Evolutionary conservation across 2,888 invertebrate genomes (phyloP).

Genomic region (Brachyptera putata): DNA sequence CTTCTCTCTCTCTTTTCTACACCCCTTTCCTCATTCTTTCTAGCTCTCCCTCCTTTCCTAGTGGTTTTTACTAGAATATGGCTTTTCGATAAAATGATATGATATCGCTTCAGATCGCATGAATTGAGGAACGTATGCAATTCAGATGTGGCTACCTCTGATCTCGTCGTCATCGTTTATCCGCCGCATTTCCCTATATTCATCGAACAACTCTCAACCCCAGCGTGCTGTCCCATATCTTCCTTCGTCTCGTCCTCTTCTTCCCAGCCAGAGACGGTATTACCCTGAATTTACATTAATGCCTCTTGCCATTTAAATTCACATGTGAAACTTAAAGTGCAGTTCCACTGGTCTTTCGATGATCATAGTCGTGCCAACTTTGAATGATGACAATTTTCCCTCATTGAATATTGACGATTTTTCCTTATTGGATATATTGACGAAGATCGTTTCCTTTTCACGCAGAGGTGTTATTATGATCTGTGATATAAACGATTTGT

Average conservation of each 20-base stretch:
- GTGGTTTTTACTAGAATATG: no score
- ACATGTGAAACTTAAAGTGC: background rate
- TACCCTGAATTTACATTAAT: conserved; percentile 20
- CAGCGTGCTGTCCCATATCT: background rate
- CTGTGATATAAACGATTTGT: no score
- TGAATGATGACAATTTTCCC: background rate
- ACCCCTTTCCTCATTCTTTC: no score
- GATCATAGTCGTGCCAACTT: background rate
- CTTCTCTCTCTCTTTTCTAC: no score
- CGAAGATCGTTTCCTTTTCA: no score
- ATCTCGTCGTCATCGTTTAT: background rate
- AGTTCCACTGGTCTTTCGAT: conserved; percentile 4
- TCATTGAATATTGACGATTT: no score
- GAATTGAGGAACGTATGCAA: conserved; percentile 11
- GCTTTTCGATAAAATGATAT: conserved; percentile 6
- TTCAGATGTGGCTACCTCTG: background rate
- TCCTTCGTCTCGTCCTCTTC: background rate
- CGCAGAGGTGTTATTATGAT: no score
- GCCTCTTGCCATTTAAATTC: conserved; percentile 12
- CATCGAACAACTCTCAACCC: no score
- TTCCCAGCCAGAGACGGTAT: background rate
- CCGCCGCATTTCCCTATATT: background rate
- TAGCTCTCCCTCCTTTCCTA: no score
- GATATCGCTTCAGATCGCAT: conserved; percentile 1
- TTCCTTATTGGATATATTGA: no score